Conservation (phyloP, 2,113 vertebrate genomes). For the Scalopus aquaticus region DNA sequence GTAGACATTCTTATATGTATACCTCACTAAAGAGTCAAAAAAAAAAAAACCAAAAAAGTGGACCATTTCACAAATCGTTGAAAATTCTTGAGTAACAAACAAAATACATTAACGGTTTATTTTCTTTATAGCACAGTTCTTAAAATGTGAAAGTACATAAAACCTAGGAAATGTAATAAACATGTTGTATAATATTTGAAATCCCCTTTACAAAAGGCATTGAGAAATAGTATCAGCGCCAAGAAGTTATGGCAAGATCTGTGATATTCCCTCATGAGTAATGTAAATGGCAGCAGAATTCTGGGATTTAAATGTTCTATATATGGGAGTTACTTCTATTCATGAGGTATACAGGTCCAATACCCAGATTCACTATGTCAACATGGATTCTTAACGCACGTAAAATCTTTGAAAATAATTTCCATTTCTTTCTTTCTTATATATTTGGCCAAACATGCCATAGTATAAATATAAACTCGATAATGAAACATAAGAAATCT, state of each 20-base stretch:
- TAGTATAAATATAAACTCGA: not conserved
- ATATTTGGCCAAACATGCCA: not conserved
- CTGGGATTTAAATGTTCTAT: not conserved
- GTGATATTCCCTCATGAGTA: not conserved
- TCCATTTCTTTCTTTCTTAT: not conserved
- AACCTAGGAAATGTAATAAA: not conserved
- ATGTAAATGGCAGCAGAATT: accelerated
- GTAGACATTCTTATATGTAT: not conserved
- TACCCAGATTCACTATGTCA: not conserved
- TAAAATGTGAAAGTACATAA: not conserved
- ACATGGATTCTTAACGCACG: not conserved
- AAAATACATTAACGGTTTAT: not conserved
- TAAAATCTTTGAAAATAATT: not conserved
- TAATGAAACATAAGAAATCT: not conserved
- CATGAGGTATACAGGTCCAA: not conserved
- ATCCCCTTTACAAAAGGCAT: not conserved
- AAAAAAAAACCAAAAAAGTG: not conserved
- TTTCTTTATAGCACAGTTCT: not conserved
- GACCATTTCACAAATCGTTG: not conserved
- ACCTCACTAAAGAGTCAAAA: not conserved
- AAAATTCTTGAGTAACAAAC: not conserved
- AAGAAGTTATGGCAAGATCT: not conserved
- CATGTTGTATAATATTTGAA: not conserved
- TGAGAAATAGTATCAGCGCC: not conserved
- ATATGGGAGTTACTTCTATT: not conserved